Conservation (phyloP, 2,888 invertebrate genomes). For the Mimumesa dahlbomi region DNA sequence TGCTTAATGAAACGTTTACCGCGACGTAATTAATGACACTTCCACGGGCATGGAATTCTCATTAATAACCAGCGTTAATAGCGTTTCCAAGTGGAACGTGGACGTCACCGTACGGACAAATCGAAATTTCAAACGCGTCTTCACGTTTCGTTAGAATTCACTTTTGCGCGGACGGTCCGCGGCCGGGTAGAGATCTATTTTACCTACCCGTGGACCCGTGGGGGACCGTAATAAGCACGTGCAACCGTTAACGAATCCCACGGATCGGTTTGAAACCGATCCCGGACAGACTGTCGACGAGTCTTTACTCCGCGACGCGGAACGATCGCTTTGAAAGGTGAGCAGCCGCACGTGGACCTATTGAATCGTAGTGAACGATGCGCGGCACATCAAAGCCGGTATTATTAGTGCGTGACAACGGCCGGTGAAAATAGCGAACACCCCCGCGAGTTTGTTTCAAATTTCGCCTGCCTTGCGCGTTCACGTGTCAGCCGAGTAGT, state of each 20-base stretch:
- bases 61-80: no score
- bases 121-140: no score
- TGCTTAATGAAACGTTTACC: no score
- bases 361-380: conserved; percentile 75
- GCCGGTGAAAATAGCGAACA: conserved; percentile 63
- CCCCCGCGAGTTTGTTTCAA: conserved; percentile 63
- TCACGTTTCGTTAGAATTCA: no score
- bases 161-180: no score
- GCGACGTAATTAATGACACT: no score
- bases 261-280: conserved; percentile 26
- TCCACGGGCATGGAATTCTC: no score
- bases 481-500: conserved; percentile 26
- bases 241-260: neutral
- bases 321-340: conserved; percentile 63
- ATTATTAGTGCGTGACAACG: conserved; percentile 70
- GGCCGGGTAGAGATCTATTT: neutral
- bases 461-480: conserved; percentile 30
- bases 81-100: no score
- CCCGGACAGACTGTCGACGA: conserved; percentile 1
- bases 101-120: no score
- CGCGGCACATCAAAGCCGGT: conserved; percentile 73
- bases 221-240: neutral
- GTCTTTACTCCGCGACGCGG: conserved; percentile 3
- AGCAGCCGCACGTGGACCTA: conserved; percentile 66
- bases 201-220: neutral